phyloP scores from a whole-genome alignment of 1,140 invertebrate species.

The Eumeta japonica region DNA sequence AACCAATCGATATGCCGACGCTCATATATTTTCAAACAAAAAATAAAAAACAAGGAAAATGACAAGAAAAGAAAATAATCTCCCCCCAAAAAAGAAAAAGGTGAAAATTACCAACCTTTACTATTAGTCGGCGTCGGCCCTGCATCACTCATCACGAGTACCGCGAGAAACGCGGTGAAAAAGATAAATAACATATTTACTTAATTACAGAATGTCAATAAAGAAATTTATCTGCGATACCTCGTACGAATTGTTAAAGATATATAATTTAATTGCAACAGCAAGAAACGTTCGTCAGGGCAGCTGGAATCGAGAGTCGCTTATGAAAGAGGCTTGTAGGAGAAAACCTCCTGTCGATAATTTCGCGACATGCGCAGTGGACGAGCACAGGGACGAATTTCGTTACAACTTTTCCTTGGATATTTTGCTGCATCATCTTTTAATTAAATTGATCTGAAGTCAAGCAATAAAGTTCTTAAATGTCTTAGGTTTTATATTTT shows the following conservation, averaged over 20 bases:
- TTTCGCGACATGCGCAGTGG: conserved; percentile 48
- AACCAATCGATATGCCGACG: conserved; percentile 32
- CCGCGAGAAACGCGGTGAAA: conserved; percentile 45
- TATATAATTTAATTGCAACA: too few species aligned
- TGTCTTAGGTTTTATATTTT: background rate
- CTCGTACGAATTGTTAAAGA: too few species aligned
- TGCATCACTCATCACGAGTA: conserved; percentile 25
- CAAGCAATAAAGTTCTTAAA: background rate
- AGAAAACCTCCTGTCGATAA: conserved; percentile 48
- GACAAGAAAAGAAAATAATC: background rate
- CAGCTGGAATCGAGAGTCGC: conserved; percentile 35
- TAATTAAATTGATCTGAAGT: too few species aligned
- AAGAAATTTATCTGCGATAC: too few species aligned
- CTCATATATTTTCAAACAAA: background rate
- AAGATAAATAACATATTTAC: conserved; percentile 34
- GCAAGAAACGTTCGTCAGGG: conserved; percentile 6
- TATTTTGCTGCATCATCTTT: too few species aligned
- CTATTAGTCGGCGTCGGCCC: conserved; percentile 35
- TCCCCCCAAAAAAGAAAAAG: conserved; percentile 1
- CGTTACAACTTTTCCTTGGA: too few species aligned
- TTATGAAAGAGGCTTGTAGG: conserved; percentile 26
- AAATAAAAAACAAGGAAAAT: background rate
- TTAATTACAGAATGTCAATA: too few species aligned
- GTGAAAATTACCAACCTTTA: conserved; percentile 27
- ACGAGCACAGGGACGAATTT: conserved; percentile 28